A percentile compares a stretch with the other conserved stretches of the same genome.
phyloP scores from a whole-genome alignment of 2,888 invertebrate genomes.

The Abscondita cerata region DNA sequence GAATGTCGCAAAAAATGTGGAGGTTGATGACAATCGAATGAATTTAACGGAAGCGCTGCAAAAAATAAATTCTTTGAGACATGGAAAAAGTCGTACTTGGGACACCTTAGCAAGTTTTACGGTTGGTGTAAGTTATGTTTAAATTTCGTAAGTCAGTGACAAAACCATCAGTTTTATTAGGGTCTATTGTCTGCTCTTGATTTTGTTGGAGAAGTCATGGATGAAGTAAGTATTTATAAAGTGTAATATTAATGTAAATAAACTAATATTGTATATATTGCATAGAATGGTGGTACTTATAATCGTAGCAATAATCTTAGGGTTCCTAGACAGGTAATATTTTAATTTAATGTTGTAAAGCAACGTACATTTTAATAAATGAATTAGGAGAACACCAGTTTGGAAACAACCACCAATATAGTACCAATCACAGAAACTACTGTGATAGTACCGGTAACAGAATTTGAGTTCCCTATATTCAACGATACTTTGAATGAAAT shows the following conservation, averaged over 20 bases:
- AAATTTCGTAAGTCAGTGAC: not conserved
- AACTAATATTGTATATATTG: constrained; percentile 9
- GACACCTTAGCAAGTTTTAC: constrained; percentile 25
- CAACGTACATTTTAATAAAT: too few relatives aligned
- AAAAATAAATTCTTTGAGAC: constrained; percentile 18
- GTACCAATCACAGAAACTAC: not conserved
- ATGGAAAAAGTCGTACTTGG: constrained; percentile 18
- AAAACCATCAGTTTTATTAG: constrained; percentile 12
- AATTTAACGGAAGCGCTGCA: constrained; percentile 13
- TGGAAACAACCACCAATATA: not conserved
- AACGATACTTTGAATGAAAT: constrained; percentile 3
- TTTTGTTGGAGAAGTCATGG: constrained; percentile 21
- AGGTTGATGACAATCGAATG: too few relatives aligned
- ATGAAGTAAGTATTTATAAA: constrained; percentile 16
- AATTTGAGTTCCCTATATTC: too few relatives aligned
- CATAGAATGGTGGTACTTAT: not conserved
- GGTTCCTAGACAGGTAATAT: constrained; percentile 15
- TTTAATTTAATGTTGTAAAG: constrained; percentile 1
- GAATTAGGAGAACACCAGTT: too few relatives aligned
- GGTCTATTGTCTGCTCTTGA: constrained; percentile 21
- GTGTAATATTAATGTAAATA: too few relatives aligned
- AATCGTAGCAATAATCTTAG: constrained; percentile 13
- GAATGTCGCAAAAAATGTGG: too few relatives aligned
- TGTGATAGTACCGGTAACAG: too few relatives aligned
- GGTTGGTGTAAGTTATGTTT: constrained; percentile 23